These are phyloP conservation scores for Calephelis perditalis DNA, from an alignment of 2,888 invertebrate genomes.

Conservation along the genomic window DNA sequence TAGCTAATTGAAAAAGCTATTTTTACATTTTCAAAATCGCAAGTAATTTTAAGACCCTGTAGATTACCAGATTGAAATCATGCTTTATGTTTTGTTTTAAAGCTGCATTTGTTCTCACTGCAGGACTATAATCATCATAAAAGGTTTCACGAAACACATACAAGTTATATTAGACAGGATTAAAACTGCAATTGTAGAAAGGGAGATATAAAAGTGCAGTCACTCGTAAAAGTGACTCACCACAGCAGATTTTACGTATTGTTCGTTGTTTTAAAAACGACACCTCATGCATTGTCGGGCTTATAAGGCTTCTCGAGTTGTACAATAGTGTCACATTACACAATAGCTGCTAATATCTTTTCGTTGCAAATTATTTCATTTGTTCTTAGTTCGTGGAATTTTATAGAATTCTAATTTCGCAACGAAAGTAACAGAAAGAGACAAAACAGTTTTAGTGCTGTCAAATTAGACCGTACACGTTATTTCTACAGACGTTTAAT, in stretches of 20 bases:
- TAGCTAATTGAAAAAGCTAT: too few relatives aligned
- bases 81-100: too few relatives aligned
- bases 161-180: constrained; percentile 11
- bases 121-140: background rate
- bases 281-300: constrained; percentile 60
- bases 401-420: constrained; percentile 19
- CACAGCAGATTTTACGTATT: constrained; percentile 48
- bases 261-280: constrained; percentile 58
- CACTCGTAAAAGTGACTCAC: constrained; percentile 37
- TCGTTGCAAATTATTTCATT: constrained; percentile 47
- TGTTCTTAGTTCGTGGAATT: constrained; percentile 33
- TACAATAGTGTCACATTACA: constrained; percentile 69
- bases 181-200: constrained; percentile 17
- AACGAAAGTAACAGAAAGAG: background rate
- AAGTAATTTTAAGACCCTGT: too few relatives aligned
- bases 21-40: too few relatives aligned
- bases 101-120: too few relatives aligned
- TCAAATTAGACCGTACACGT: too few relatives aligned
- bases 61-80: too few relatives aligned
- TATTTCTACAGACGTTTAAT: too few relatives aligned
- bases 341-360: constrained; percentile 68
- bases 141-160: background rate
- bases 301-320: constrained; percentile 73
- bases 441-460: too few relatives aligned
- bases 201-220: constrained; percentile 25